These are phyloP conservation scores for Glaucopsyche alexis DNA, from an alignment of 2,888 invertebrate genomes.

Conservation along the genomic window DNA sequence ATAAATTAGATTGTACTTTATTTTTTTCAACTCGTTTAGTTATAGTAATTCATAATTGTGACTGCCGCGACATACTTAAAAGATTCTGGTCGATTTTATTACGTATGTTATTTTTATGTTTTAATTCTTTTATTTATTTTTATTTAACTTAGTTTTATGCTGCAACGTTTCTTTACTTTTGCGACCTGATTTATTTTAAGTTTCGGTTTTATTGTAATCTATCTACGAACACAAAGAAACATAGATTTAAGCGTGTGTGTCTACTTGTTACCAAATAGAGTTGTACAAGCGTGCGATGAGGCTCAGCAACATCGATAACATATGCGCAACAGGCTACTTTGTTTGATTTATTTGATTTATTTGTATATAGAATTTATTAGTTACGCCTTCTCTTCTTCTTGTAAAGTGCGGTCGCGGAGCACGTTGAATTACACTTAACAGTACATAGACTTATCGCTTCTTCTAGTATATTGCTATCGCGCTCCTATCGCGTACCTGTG, in stretches of 20 bases:
- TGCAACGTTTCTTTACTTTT: conserved; percentile 62
- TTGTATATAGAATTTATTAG: conserved; percentile 51
- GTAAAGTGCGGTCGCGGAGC: conserved; percentile 26
- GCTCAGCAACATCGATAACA: conserved; percentile 43
- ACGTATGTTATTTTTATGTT: conserved; percentile 31
- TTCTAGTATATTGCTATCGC: too few relatives aligned
- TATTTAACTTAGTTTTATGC: conserved; percentile 52
- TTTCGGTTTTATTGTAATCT: conserved; percentile 54
- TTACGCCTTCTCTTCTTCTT: conserved; percentile 40
- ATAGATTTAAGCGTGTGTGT: conserved; percentile 49
- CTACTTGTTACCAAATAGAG: conserved; percentile 62
- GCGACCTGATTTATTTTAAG: conserved; percentile 80
- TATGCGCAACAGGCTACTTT: conserved; percentile 44
- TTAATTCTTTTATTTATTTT: conserved; percentile 41
- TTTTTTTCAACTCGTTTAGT: neutral
- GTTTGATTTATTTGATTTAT: conserved; percentile 45
- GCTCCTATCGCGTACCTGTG: too few relatives aligned
- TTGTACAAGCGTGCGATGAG: conserved; percentile 54
- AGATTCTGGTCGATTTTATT: conserved; percentile 16
- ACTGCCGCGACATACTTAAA: neutral
- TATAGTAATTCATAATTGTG: neutral
- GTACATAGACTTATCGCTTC: too few relatives aligned
- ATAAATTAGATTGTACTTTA: neutral
- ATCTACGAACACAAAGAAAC: conserved; percentile 46
- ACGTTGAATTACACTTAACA: too few relatives aligned